phyloP scores from a whole-genome alignment of 1,140 invertebrate species.

The Procambarus virginalis region DNA sequence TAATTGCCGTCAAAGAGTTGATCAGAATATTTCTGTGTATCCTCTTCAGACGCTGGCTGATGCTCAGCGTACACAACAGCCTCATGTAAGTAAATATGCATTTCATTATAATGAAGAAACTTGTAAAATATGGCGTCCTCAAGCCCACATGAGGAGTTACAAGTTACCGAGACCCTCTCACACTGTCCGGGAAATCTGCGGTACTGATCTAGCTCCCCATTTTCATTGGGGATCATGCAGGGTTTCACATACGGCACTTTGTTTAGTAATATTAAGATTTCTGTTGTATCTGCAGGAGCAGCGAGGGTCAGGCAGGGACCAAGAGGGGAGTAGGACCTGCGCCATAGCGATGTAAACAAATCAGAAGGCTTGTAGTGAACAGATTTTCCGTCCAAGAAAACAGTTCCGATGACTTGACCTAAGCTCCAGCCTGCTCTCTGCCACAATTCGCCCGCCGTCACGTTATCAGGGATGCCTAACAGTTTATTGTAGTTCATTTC shows the following conservation, averaged over 20 bases:
- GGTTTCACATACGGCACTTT: background rate
- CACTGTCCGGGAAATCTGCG: background rate
- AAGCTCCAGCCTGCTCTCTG: slow-evolving; percentile 23
- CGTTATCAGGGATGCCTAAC: background rate
- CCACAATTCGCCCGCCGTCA: slow-evolving; percentile 7
- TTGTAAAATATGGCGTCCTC: slow-evolving; percentile 27
- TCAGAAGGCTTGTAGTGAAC: background rate
- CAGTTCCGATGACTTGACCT: background rate
- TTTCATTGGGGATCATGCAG: background rate
- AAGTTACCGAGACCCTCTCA: background rate
- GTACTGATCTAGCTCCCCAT: slow-evolving; percentile 8
- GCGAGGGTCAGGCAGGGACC: slow-evolving; percentile 42
- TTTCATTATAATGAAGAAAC: background rate
- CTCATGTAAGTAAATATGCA: slow-evolving; percentile 11
- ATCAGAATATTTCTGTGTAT: slow-evolving; percentile 12
- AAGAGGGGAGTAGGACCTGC: slow-evolving; percentile 18
- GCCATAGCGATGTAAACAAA: background rate
- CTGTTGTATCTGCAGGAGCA: background rate
- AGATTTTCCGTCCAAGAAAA: background rate
- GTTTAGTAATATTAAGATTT: background rate
- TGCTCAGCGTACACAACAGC: background rate
- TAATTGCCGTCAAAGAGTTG: slow-evolving; percentile 45
- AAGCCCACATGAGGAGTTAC: slow-evolving; percentile 45
- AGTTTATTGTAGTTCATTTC: background rate
- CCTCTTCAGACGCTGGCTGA: background rate